Evolutionary conservation across 1,140 invertebrate species (phyloP).

Genomic region (Cecropterus lyciades): DNA sequence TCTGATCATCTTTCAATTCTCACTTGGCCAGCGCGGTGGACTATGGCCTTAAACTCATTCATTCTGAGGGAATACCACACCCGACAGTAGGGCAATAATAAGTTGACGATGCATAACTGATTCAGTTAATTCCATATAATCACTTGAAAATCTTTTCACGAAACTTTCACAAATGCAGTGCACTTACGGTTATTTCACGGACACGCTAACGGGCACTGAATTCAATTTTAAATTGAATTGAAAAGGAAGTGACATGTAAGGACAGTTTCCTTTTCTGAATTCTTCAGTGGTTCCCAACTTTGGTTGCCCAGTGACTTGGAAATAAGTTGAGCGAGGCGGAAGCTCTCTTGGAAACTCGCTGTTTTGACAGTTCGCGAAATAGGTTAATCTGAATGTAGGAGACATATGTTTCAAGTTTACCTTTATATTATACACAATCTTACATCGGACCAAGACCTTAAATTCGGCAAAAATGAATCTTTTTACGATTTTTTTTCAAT

Average conservation of each 20-base stretch:
- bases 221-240: slow-evolving; percentile 9
- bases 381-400: neutral
- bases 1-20: too few relatives aligned
- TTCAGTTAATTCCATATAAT: too few relatives aligned
- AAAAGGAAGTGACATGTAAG: neutral
- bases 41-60: too few relatives aligned
- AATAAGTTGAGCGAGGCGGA: neutral
- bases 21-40: too few relatives aligned
- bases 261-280: slow-evolving; percentile 5
- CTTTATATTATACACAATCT: neutral
- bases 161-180: neutral
- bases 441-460: neutral
- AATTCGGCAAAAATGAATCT: too few relatives aligned
- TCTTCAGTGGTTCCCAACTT: slow-evolving; percentile 8
- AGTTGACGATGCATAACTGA: too few relatives aligned
- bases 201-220: neutral
- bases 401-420: neutral
- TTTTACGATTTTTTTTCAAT: too few relatives aligned
- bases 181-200: slow-evolving; percentile 7
- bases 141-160: neutral
- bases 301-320: neutral
- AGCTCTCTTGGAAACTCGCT: neutral
- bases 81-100: too few relatives aligned
- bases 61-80: too few relatives aligned
- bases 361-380: neutral